phyloP scores from a whole-genome alignment of 2,797 vertebrate species.

The Alcedo quadribrachys region DNA sequence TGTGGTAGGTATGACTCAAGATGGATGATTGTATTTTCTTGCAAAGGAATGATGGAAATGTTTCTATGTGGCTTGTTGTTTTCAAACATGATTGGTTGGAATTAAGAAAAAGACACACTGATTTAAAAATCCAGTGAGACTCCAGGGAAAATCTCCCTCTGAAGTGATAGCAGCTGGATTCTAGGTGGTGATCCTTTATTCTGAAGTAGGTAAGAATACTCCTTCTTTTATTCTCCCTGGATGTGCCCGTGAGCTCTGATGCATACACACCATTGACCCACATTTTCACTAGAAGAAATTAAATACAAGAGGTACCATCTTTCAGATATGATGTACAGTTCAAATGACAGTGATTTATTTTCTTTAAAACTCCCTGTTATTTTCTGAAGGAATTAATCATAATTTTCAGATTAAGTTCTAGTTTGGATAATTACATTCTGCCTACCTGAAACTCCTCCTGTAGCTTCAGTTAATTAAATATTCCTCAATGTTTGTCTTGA shows the following conservation, averaged over 20 bases:
- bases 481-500: not conserved
- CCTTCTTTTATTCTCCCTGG: not conserved
- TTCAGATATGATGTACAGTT: not conserved
- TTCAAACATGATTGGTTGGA: not conserved
- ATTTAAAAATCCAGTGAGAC: not conserved
- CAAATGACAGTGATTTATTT: not conserved
- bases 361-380: not conserved
- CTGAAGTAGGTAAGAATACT: not conserved
- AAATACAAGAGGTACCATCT: not conserved
- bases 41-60: not conserved
- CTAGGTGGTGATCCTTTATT: not conserved
- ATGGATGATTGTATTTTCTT: not conserved
- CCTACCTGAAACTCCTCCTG: not conserved
- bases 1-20: not conserved
- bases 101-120: not conserved
- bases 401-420: not conserved
- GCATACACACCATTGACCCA: not conserved
- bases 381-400: not conserved
- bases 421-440: not conserved
- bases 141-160: not conserved
- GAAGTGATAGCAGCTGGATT: not conserved
- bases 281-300: not conserved
- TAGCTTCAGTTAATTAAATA: slow-evolving; percentile 13
- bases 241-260: not conserved
- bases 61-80: not conserved